Conservation (phyloP, 2,888 invertebrate species). For the Zootermopsis nevadensis region DNA sequence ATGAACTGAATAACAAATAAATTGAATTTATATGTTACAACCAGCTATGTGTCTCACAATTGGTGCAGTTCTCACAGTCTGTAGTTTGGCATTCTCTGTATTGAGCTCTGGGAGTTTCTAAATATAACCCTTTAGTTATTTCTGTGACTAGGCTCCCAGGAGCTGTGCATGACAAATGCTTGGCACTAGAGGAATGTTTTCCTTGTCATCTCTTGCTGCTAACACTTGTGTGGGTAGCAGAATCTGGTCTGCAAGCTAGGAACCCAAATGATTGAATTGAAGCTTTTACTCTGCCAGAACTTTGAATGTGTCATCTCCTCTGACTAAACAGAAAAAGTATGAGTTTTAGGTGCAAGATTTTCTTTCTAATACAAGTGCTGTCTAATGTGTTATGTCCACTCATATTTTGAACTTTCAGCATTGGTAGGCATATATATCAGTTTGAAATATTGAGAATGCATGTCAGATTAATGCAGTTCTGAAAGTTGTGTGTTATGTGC, state of each 20-base stretch:
- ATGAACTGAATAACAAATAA: not conserved
- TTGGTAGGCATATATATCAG: no score
- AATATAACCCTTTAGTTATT: constrained; percentile 33
- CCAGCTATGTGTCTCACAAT: not conserved
- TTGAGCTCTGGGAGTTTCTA: constrained; percentile 33
- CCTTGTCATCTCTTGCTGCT: constrained; percentile 8
- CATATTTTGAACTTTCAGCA: no score
- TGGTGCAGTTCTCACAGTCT: constrained; percentile 7
- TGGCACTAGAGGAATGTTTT: constrained; percentile 35
- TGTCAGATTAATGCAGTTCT: no score
- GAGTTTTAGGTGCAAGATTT: not conserved
- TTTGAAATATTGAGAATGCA: no score
- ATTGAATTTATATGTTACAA: not conserved
- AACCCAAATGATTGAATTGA: not conserved
- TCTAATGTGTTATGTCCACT: no score
- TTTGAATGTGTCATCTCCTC: constrained; percentile 16
- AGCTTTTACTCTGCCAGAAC: not conserved
- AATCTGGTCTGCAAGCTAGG: not conserved
- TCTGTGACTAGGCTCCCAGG: constrained; percentile 15
- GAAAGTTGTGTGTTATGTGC: no score
- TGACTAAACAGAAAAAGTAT: not conserved
- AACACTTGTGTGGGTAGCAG: constrained; percentile 35
- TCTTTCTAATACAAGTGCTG: no score
- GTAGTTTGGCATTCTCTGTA: constrained; percentile 11
- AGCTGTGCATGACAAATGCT: constrained; percentile 38